Evolutionary conservation across 1,140 invertebrate genomes (phyloP).

Genomic region (Zaprionus gabonicus): DNA sequence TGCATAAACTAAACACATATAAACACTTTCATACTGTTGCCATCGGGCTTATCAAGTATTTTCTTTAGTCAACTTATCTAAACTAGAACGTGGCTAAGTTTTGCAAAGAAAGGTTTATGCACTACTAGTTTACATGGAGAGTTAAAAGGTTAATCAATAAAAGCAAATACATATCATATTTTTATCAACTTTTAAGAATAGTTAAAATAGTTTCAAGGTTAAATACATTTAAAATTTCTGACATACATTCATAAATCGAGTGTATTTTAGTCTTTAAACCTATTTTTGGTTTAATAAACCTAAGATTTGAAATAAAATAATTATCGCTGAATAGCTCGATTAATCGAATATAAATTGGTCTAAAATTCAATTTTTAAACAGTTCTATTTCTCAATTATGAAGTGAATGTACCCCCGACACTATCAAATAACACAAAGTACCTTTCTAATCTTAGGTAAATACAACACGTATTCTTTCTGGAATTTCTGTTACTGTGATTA

Average conservation of each 20-base stretch:
- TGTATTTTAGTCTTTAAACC: too few relatives aligned
- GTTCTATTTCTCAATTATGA: neutral
- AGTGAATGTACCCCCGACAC: neutral
- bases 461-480: neutral
- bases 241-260: too few relatives aligned
- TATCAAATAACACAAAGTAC: neutral
- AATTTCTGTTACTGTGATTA: neutral
- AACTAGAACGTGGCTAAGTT: neutral
- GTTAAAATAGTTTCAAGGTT: too few relatives aligned
- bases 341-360: too few relatives aligned
- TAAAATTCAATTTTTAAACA: neutral
- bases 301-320: too few relatives aligned
- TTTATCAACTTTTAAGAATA: too few relatives aligned
- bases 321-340: too few relatives aligned
- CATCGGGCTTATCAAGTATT: slow-evolving; percentile 30
- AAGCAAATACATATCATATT: too few relatives aligned
- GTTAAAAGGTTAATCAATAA: too few relatives aligned
- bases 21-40: neutral
- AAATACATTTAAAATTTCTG: too few relatives aligned
- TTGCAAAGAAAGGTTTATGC: slow-evolving; percentile 13
- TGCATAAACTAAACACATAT: neutral
- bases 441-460: neutral
- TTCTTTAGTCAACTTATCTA: slow-evolving; percentile 5
- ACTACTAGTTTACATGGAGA: neutral
- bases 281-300: too few relatives aligned